Conservation (phyloP, 2,797 vertebrate genomes). For the Dermochelys coriacea region DNA sequence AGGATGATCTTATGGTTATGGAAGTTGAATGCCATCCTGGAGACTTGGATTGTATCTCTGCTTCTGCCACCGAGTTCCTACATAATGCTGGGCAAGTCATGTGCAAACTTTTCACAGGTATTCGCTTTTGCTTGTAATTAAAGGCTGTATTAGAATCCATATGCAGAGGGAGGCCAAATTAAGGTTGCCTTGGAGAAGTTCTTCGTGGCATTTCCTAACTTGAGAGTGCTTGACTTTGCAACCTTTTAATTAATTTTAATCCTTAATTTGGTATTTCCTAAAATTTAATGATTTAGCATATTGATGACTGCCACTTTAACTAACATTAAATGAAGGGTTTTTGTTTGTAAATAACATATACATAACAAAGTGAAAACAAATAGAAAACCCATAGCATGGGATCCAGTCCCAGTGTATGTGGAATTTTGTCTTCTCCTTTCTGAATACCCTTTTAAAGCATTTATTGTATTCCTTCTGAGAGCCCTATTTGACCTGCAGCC, state of each 20-base stretch:
- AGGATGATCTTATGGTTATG: neutral
- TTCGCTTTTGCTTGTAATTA: neutral
- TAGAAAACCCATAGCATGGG: neutral
- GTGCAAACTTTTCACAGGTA: neutral
- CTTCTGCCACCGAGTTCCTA: neutral
- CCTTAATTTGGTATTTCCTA: neutral
- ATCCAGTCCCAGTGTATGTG: neutral
- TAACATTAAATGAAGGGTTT: neutral
- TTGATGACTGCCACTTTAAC: neutral
- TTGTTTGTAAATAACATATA: neutral
- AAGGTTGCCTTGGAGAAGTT: neutral
- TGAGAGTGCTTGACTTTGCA: neutral
- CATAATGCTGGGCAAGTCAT: neutral
- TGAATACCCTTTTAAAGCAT: neutral
- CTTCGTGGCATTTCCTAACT: neutral
- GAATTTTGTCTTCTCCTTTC: neutral
- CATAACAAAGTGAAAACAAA: neutral
- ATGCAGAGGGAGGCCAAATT: neutral
- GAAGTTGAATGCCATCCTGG: neutral
- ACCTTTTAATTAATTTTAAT: neutral
- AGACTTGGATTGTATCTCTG: neutral
- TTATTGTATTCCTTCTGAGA: neutral
- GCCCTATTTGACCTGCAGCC: neutral
- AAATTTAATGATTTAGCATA: neutral
- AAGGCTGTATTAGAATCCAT: neutral